phyloP scores from a whole-genome alignment of 2,113 vertebrate genomes.

The Dasyornis broadbenti region DNA sequence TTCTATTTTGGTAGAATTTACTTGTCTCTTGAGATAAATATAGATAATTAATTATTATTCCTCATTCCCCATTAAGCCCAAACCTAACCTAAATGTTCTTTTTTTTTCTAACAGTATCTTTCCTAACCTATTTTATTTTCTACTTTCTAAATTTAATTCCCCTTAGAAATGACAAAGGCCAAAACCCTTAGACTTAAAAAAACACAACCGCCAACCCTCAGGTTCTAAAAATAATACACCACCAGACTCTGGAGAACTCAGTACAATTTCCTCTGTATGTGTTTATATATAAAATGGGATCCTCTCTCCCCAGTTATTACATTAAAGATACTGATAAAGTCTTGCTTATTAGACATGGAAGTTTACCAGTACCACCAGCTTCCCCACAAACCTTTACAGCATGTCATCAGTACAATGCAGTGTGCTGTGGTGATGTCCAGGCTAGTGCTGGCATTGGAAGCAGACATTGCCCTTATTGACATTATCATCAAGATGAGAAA shows the following conservation, averaged over 20 bases:
- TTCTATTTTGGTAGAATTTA: constrained; percentile 27
- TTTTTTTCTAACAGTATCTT: neutral
- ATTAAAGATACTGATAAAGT: neutral
- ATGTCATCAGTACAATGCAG: neutral
- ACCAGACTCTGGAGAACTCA: neutral
- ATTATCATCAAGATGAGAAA: neutral
- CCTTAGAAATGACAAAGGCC: neutral
- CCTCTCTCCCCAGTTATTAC: neutral
- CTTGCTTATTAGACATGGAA: neutral
- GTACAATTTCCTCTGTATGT: neutral
- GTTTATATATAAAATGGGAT: neutral
- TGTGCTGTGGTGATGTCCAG: neutral
- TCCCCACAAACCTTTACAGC: neutral
- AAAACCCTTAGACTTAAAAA: neutral
- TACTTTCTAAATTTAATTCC: neutral
- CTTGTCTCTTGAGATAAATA: constrained; percentile 20
- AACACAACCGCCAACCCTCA: neutral
- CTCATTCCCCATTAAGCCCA: neutral
- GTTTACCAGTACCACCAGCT: neutral
- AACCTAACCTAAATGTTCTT: neutral
- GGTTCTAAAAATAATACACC: neutral
- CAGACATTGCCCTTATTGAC: neutral
- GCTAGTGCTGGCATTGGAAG: neutral
- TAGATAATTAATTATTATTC: neutral
- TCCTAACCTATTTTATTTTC: constrained; percentile 1